Evolutionary conservation across 2,888 invertebrate genomes (phyloP).

Genomic region (Dendrolimus pini): DNA sequence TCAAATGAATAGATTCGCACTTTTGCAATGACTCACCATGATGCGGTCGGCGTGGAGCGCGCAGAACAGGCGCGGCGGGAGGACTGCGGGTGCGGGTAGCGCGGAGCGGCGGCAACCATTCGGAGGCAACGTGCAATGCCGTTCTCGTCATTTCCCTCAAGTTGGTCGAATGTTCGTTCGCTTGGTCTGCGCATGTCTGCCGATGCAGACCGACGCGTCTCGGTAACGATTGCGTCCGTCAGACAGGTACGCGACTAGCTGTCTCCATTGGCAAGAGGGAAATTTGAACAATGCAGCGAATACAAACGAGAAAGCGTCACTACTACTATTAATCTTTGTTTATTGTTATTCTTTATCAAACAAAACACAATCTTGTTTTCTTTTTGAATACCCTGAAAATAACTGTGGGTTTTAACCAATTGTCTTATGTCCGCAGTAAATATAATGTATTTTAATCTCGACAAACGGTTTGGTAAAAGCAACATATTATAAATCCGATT

Average conservation of each 20-base stretch:
- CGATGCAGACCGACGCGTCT: conserved; percentile 67
- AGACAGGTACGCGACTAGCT: conserved; percentile 67
- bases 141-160: conserved; percentile 55
- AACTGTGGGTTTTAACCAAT: too few relatives aligned
- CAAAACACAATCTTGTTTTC: not conserved
- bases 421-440: too few relatives aligned
- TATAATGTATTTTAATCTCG: too few relatives aligned
- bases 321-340: conserved; percentile 18
- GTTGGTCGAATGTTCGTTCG: conserved; percentile 41
- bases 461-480: too few relatives aligned
- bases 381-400: not conserved
- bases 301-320: conserved; percentile 39
- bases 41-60: conserved; percentile 67
- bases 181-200: conserved; percentile 62
- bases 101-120: conserved; percentile 45
- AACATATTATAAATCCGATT: too few relatives aligned
- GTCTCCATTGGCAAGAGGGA: conserved; percentile 62
- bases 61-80: conserved; percentile 65
- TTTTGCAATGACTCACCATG: conserved; percentile 72
- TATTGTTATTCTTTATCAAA: conserved; percentile 22
- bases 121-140: conserved; percentile 45
- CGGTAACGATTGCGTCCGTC: conserved; percentile 67
- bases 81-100: conserved; percentile 66
- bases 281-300: conserved; percentile 61
- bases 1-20: conserved; percentile 65